Evolutionary conservation across 2,113 vertebrate species (phyloP).

Genomic region (Cheirogaleus medius): DNA sequence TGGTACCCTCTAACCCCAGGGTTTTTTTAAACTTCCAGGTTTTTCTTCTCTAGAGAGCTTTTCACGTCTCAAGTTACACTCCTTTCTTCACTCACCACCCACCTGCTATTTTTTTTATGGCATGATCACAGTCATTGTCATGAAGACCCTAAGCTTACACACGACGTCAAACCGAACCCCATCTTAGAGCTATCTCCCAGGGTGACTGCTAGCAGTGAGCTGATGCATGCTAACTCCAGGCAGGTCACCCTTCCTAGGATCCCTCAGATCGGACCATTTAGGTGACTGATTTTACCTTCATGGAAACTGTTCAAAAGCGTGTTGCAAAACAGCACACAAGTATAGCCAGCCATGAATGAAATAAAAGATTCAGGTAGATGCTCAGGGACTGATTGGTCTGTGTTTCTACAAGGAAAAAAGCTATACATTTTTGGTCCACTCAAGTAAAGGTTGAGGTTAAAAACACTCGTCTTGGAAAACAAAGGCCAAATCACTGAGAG

Average conservation of each 20-base stretch:
- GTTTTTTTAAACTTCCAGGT: not conserved
- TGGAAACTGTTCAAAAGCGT: not conserved
- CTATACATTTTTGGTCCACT: not conserved
- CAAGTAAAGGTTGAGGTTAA: not conserved
- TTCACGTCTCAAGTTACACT: not conserved
- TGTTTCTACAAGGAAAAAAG: not conserved
- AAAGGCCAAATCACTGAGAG: not conserved
- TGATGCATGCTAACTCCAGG: not conserved
- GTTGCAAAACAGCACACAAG: not conserved
- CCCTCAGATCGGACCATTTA: not conserved
- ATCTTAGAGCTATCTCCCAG: not conserved
- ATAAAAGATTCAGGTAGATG: not conserved
- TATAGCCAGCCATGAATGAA: not conserved
- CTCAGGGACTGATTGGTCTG: not conserved
- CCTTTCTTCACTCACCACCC: not conserved
- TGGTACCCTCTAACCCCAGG: no score
- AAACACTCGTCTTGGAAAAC: not conserved
- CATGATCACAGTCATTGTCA: not conserved
- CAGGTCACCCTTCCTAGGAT: not conserved
- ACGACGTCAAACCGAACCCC: not conserved
- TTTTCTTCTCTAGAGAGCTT: not conserved
- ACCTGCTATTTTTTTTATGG: not conserved
- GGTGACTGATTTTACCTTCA: not conserved
- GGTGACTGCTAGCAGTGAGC: not conserved
- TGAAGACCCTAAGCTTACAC: not conserved